These are phyloP conservation scores for Lordiphosa mommai DNA, from an alignment of 1,140 invertebrate species.

Conservation along the genomic window DNA sequence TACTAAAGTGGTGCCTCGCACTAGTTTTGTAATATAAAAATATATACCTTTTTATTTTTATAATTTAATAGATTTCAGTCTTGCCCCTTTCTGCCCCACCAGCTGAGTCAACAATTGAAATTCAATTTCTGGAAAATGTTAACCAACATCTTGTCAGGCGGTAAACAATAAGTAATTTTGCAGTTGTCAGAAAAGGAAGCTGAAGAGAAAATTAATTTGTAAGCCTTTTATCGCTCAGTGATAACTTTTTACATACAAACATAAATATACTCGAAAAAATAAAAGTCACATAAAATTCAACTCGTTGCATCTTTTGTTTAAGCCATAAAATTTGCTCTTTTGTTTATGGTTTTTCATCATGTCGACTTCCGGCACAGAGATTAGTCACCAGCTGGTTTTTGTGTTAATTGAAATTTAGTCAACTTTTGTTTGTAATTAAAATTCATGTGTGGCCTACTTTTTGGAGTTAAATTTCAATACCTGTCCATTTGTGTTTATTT, in stretches of 20 bases:
- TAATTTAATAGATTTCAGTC: constrained; percentile 25
- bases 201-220: constrained; percentile 30
- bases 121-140: constrained; percentile 37
- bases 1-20: no score
- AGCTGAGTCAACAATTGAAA: constrained; percentile 52
- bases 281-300: constrained; percentile 20
- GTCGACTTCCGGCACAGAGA: background rate
- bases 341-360: constrained; percentile 26
- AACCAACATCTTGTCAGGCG: constrained; percentile 5
- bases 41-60: no score
- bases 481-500: constrained; percentile 1
- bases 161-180: constrained; percentile 48
- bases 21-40: no score
- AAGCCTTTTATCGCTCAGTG: constrained; percentile 12
- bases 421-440: no score
- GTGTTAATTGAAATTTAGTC: no score
- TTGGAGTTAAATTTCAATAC: background rate
- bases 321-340: constrained; percentile 1
- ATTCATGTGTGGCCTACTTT: background rate
- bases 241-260: no score
- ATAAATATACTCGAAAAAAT: background rate
- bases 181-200: constrained; percentile 19
- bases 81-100: background rate
- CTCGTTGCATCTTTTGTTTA: constrained; percentile 37
- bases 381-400: no score